Conservation (phyloP, 2,113 vertebrate genomes). For the Octodon degus region DNA sequence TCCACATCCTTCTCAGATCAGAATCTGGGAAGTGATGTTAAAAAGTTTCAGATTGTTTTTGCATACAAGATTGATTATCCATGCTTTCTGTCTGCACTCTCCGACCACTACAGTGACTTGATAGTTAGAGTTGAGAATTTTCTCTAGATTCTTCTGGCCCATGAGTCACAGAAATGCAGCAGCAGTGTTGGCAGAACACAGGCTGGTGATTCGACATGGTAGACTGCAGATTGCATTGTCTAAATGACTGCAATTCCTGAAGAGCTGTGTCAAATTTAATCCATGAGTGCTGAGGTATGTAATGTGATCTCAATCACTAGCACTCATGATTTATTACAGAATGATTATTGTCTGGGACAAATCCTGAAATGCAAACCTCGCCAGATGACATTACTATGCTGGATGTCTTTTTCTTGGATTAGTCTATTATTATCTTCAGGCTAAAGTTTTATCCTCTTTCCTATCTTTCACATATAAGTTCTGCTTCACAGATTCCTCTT, state of each 20-base stretch:
- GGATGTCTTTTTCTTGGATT: background rate
- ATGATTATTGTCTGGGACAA: background rate
- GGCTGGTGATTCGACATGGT: background rate
- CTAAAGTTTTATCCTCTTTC: background rate
- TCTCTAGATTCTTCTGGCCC: background rate
- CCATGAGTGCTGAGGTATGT: background rate
- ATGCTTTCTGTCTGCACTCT: background rate
- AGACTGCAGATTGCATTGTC: background rate
- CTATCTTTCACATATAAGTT: background rate
- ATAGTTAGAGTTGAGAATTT: background rate
- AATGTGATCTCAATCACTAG: background rate
- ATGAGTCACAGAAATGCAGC: background rate
- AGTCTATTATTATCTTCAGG: background rate
- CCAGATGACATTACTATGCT: background rate
- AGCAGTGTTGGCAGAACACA: fast-evolving
- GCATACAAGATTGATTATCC: background rate
- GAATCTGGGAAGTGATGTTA: background rate
- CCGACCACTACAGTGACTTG: background rate
- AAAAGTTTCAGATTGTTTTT: background rate
- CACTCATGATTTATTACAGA: background rate
- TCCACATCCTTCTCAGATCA: background rate
- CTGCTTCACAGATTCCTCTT: background rate
- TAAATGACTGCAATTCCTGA: background rate
- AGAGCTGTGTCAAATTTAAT: background rate
- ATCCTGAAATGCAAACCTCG: background rate